phyloP scores from a whole-genome alignment of 2,888 invertebrate genomes.

The Hanleya hanleyi region DNA sequence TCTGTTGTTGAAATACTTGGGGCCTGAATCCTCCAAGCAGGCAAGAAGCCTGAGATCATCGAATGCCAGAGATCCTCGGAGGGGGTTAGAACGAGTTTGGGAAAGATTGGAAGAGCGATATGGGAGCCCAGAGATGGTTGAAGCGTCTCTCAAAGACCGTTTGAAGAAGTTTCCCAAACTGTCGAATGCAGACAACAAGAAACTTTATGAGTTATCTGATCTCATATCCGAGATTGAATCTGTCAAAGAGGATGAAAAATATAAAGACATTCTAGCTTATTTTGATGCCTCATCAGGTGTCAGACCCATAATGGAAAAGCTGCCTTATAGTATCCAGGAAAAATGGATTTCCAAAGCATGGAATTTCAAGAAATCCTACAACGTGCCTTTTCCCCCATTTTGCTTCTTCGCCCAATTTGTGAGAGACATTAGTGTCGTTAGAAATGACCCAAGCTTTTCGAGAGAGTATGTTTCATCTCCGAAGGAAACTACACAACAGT shows the following conservation, averaged over 20 bases:
- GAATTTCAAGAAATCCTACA: neutral
- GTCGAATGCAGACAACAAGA: slow-evolving; percentile 18
- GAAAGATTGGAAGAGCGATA: slow-evolving; percentile 28
- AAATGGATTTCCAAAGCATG: too few relatives aligned
- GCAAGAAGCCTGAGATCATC: slow-evolving; percentile 15
- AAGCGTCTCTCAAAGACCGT: slow-evolving; percentile 16
- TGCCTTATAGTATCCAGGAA: slow-evolving; percentile 24
- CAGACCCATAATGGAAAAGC: slow-evolving; percentile 25
- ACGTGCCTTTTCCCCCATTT: slow-evolving; percentile 33
- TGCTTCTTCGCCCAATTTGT: slow-evolving; percentile 35
- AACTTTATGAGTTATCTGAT: slow-evolving; percentile 31
- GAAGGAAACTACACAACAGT: neutral
- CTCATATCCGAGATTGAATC: slow-evolving; percentile 35
- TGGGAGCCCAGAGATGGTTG: slow-evolving; percentile 24
- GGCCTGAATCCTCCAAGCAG: slow-evolving; percentile 19
- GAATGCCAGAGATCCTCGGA: slow-evolving; percentile 9
- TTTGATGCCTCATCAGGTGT: slow-evolving; percentile 26
- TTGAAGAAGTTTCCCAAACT: slow-evolving; percentile 24
- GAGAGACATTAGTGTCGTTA: slow-evolving; percentile 20
- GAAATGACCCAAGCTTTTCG: slow-evolving; percentile 40
- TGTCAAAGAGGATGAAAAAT: slow-evolving; percentile 29
- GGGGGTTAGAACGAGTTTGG: slow-evolving; percentile 25
- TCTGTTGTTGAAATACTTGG: slow-evolving; percentile 24
- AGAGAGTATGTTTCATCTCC: too few relatives aligned
- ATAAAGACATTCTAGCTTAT: slow-evolving; percentile 20